Percentiles rank a stretch among this genome's conserved stretches.
Conservation (phyloP, 2,888 invertebrate genomes). For the Drosophila lutescens region DNA sequence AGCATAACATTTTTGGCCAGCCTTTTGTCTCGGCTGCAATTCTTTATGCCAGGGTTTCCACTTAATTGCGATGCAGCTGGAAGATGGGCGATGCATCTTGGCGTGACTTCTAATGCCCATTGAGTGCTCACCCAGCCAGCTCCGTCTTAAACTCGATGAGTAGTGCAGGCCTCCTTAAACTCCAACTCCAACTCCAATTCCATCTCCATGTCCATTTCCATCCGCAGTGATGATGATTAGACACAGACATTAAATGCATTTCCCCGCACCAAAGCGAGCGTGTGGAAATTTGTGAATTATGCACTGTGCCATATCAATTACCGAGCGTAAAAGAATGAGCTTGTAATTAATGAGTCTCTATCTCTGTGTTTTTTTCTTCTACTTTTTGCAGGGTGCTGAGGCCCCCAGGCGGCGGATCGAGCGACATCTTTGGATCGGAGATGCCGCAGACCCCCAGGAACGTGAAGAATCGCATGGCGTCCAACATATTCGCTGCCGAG, state of each 20-base stretch:
- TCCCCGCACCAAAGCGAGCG: constrained; percentile 32
- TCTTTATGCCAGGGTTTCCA: constrained; percentile 41
- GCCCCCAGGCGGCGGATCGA: constrained; percentile 88
- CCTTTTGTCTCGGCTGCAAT: constrained; percentile 39
- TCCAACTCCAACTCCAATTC: not conserved
- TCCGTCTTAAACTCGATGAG: constrained; percentile 25
- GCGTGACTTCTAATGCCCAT: constrained; percentile 56
- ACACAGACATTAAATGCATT: constrained; percentile 58
- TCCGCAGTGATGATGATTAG: constrained; percentile 47
- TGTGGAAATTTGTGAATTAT: constrained; percentile 47
- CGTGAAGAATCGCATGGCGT: constrained; percentile 84
- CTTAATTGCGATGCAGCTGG: constrained; percentile 42
- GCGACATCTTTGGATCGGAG: constrained; percentile 86
- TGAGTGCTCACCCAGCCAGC: constrained; percentile 47
- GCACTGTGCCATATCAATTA: constrained; percentile 38
- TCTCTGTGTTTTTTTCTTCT: not conserved
- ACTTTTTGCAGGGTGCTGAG: constrained; percentile 86
- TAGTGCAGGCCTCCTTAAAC: constrained; percentile 11
- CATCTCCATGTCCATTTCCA: constrained; percentile 16
- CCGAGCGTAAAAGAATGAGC: constrained; percentile 32
- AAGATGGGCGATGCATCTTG: constrained; percentile 41
- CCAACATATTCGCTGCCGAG: constrained; percentile 84
- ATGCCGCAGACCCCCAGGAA: constrained; percentile 83
- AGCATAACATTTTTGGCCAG: constrained; percentile 46
- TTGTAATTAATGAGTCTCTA: constrained; percentile 35